A percentile compares a stretch with the other conserved stretches of the same genome.
phyloP scores from a whole-genome alignment of 2,888 invertebrate genomes.

The Pharmacophagus antenor region DNA sequence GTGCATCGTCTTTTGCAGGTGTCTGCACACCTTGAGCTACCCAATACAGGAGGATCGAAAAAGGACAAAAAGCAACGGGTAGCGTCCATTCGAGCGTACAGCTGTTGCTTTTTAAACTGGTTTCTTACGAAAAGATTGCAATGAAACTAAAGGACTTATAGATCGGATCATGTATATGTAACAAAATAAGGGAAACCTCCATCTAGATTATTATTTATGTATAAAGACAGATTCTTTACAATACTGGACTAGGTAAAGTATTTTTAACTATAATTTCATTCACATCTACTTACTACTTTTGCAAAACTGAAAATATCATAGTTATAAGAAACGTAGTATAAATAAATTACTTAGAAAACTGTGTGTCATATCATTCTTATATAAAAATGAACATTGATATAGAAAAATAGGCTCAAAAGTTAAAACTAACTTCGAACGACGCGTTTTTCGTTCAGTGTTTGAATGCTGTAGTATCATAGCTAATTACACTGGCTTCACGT shows the following conservation, averaged over 20 bases:
- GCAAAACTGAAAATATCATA: too few species aligned
- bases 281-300: not conserved
- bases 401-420: too few species aligned
- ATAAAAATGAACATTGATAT: too few species aligned
- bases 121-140: slow-evolving; percentile 17
- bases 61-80: slow-evolving; percentile 19
- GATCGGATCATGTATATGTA: slow-evolving; percentile 2
- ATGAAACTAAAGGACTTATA: slow-evolving; percentile 5
- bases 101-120: slow-evolving; percentile 27
- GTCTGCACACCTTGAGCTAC: slow-evolving; percentile 28
- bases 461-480: not conserved
- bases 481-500: slow-evolving; percentile 13
- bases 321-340: too few species aligned
- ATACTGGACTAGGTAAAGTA: not conserved
- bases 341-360: too few species aligned
- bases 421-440: not conserved
- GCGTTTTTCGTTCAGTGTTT: not conserved
- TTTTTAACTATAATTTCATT: not conserved
- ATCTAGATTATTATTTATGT: not conserved
- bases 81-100: slow-evolving; percentile 20
- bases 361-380: too few species aligned
- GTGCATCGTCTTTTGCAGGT: slow-evolving; percentile 27
- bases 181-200: slow-evolving; percentile 1
- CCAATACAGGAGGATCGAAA: slow-evolving; percentile 19
- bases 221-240: not conserved